Conservation (phyloP, 2,888 invertebrate genomes). For the Gibbula magus region DNA sequence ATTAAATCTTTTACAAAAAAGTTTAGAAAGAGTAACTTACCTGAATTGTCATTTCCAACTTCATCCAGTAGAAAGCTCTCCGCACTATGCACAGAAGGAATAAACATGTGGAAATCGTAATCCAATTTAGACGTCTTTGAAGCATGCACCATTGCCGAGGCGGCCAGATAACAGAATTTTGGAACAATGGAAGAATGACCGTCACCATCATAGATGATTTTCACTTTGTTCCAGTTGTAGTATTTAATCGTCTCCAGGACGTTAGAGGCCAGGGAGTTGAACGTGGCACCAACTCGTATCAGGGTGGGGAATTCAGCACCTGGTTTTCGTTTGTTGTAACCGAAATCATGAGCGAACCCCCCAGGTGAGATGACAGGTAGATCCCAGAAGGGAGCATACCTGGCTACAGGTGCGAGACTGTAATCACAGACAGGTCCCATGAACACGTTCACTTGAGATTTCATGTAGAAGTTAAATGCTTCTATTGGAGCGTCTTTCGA, state of each 20-base stretch:
- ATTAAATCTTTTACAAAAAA: too few species aligned
- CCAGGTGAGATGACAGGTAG: conserved; percentile 86
- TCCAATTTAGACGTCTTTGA: conserved; percentile 31
- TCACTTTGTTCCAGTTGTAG: conserved; percentile 36
- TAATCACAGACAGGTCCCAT: conserved; percentile 75
- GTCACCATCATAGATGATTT: conserved; percentile 34
- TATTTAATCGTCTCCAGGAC: conserved; percentile 27
- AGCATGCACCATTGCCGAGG: conserved; percentile 30
- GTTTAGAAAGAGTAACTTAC: conserved; percentile 32
- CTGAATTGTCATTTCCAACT: conserved; percentile 28
- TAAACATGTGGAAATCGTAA: conserved; percentile 29
- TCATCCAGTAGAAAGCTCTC: conserved; percentile 29
- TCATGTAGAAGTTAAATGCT: conserved; percentile 50
- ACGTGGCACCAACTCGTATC: conserved; percentile 41
- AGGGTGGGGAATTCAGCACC: conserved; percentile 39
- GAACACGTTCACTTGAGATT: conserved; percentile 48
- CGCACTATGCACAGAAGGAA: neutral
- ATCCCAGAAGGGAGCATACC: conserved; percentile 92
- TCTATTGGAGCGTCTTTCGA: conserved; percentile 47
- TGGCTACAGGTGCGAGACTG: conserved; percentile 90
- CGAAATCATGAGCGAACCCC: conserved; percentile 65
- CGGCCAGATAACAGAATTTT: conserved; percentile 39
- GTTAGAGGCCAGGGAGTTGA: conserved; percentile 38
- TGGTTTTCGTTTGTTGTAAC: conserved; percentile 24
- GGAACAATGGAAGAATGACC: conserved; percentile 32